Evolutionary conservation across 53 echinoderm and acorn worm species (phyloP).

Genomic region (Antedon mediterranea): DNA sequence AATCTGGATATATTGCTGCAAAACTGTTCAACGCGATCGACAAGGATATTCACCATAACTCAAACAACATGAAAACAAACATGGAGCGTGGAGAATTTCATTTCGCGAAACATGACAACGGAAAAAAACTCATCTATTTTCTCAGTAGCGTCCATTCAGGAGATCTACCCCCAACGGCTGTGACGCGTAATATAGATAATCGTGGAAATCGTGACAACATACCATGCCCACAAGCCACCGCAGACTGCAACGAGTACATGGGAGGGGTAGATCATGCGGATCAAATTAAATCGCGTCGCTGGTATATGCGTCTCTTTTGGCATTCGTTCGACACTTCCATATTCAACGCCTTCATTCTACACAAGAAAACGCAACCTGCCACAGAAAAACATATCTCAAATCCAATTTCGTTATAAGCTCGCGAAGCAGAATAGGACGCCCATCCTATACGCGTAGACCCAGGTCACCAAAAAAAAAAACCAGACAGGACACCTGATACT

Average conservation of each 20-base stretch:
- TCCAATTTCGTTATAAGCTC: not conserved
- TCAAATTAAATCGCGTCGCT: constrained; percentile 10
- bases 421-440: not conserved
- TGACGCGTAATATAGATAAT: not conserved
- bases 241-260: constrained; percentile 24
- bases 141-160: not conserved
- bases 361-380: not conserved
- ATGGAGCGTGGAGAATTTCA: not conserved
- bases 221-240: not conserved
- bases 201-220: not conserved
- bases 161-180: not conserved
- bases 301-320: constrained; percentile 9
- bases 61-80: not conserved
- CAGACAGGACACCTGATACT: too few relatives aligned
- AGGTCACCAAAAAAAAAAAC: too few relatives aligned
- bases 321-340: not conserved
- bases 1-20: constrained; percentile 2
- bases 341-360: not conserved
- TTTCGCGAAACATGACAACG: not conserved
- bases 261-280: constrained; percentile 17
- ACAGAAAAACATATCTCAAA: not conserved
- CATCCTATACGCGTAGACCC: not conserved
- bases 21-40: constrained; percentile 11
- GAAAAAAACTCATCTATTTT: not conserved
- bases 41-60: constrained; percentile 3